Evolutionary conservation across 2,888 invertebrate species (phyloP), one percentile per base, ranked within the genome.

Genomic region (Diaprepes abbreviatus): DNA sequence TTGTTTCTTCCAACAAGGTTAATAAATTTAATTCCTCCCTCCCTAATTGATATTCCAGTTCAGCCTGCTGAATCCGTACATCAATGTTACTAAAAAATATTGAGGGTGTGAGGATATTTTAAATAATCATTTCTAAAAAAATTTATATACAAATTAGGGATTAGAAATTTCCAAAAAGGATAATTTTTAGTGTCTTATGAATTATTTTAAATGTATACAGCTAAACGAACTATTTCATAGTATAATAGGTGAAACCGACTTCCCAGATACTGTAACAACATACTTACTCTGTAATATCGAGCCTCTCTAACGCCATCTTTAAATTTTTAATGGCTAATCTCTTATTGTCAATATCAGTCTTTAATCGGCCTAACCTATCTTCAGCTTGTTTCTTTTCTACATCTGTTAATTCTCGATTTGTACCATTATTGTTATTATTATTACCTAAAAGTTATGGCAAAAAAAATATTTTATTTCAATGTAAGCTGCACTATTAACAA

Each of bases 251-350:
- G n/a, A n/a, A n/a, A n/a, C n/a, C n/a, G n/a, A n/a, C n/a, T n/a
- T n/a, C n/a, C n/a, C n/a, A n/a, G n/a, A n/a, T n/a, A n/a, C n/a
- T n/a, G n/a, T n/a, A n/a, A n/a, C n/a, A n/a, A n/a, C n/a, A n/a
- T 33, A 86, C 92, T 91, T 84, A 95, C 95, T 95, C 95, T 24
- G 94, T 94, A 48, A 94, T 93, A 80, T 95, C 94, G 9, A 95
- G 88, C 77, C 93, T 89, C 77, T 95, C 94, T 17, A 95, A 86
- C 0, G 93, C 90, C 73, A 92, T 87, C 81, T 93, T 91, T 31
- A 95, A 86, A 79, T 94, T 93, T 81, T 93, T 93, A 78, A 95
- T 94, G 72, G 92, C 91, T 74, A 90, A 87, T 75, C 91, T 87
- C 79, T 94, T 92, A 74, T 91, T 89, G 73, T 95, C 94, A 66